Conservation (phyloP, 1,140 invertebrate genomes). For the Venturia canescens region DNA sequence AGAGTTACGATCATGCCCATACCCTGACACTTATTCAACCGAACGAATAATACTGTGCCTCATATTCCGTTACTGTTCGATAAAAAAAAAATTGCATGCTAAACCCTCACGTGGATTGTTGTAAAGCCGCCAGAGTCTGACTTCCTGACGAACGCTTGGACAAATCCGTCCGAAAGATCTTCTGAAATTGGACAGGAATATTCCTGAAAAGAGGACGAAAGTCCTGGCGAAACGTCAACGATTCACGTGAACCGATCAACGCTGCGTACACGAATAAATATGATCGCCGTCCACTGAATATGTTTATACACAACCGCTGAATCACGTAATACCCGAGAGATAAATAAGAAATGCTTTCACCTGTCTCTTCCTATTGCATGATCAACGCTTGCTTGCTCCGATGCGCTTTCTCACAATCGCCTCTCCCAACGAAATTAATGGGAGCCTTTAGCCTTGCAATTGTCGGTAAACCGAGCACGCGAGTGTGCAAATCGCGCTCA, state of each 20-base stretch:
- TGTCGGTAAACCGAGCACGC: too few species aligned
- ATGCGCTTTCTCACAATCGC: not conserved
- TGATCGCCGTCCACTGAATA: conserved; percentile 7
- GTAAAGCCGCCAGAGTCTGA: too few species aligned
- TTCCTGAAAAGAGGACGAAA: too few species aligned
- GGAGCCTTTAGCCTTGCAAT: not conserved
- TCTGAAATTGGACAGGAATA: not conserved
- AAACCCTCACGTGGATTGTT: conserved; percentile 40
- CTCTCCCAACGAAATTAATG: too few species aligned
- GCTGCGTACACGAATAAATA: conserved; percentile 20
- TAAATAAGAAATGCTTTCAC: not conserved
- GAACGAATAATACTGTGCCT: conserved; percentile 31
- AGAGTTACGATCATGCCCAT: conserved; percentile 73
- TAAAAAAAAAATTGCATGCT: conserved; percentile 56
- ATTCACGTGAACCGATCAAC: not conserved
- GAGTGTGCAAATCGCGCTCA: not conserved
- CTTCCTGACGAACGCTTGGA: not conserved
- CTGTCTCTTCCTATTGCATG: not conserved
- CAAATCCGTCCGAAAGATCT: not conserved
- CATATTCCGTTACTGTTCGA: conserved; percentile 44
- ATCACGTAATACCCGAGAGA: too few species aligned
- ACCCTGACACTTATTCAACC: conserved; percentile 68
- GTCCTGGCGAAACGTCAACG: conserved; percentile 13
- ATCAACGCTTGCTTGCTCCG: not conserved
- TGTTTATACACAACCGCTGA: too few species aligned